Conservation (phyloP, 2,888 invertebrate species). For the Nezara viridula region DNA sequence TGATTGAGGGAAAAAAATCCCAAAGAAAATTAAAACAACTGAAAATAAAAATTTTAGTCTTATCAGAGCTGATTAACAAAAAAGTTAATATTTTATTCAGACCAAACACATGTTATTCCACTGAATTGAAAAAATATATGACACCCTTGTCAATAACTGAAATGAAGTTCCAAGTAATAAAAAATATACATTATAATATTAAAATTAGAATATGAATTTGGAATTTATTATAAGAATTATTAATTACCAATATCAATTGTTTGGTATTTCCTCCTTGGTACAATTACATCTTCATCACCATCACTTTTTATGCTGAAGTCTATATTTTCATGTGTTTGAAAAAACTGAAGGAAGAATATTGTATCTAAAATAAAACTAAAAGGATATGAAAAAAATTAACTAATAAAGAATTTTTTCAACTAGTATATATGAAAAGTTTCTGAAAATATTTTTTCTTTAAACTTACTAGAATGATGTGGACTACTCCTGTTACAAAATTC, state of each 20-base stretch:
- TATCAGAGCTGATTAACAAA: too few relatives aligned
- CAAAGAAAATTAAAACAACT: too few relatives aligned
- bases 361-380: constrained; percentile 61
- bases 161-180: background rate
- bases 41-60: too few relatives aligned
- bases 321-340: background rate
- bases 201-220: background rate
- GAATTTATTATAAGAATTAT: background rate
- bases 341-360: constrained; percentile 56
- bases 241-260: constrained; percentile 53
- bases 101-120: background rate
- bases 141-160: background rate
- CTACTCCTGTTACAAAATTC: constrained; percentile 51
- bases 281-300: constrained; percentile 77
- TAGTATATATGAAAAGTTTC: background rate
- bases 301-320: constrained; percentile 63
- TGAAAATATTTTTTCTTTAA: background rate
- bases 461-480: constrained; percentile 9
- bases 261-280: constrained; percentile 69
- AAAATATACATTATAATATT: background rate
- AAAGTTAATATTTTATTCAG: too few relatives aligned
- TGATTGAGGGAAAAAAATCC: background rate
- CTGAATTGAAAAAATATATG: background rate
- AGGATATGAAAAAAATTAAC: background rate
- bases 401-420: background rate